Evolutionary conservation across 1,140 invertebrate genomes (phyloP).

Genomic region (Pteromalus puparum): DNA sequence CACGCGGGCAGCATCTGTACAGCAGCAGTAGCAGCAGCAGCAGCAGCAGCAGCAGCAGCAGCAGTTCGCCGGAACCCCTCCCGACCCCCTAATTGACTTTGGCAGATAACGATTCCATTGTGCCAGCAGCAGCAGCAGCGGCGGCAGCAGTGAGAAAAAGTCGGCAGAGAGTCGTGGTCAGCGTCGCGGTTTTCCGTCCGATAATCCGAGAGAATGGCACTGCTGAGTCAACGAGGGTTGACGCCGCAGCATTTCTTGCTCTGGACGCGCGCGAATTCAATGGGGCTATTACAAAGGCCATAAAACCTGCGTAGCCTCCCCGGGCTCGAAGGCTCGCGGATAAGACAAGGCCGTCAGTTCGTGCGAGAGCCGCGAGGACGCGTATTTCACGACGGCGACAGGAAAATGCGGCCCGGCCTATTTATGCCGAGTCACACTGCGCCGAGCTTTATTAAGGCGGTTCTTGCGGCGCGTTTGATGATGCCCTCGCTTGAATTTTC

Average conservation of each 20-base stretch:
- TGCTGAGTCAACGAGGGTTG: constrained; percentile 65
- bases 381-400: constrained; percentile 40
- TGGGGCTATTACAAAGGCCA: constrained; percentile 61
- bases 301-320: constrained; percentile 57
- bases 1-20: neutral
- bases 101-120: constrained; percentile 66
- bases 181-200: constrained; percentile 58
- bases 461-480: constrained; percentile 17
- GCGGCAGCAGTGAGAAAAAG: neutral
- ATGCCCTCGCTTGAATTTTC: constrained; percentile 6
- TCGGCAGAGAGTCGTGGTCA: constrained; percentile 20
- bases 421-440: constrained; percentile 26
- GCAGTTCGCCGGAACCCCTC: neutral
- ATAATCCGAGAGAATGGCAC: constrained; percentile 62
- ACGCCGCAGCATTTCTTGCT: constrained; percentile 21
- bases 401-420: constrained; percentile 23
- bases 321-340: constrained; percentile 28
- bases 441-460: neutral
- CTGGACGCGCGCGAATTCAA: constrained; percentile 53
- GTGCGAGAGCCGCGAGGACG: neutral
- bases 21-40: neutral
- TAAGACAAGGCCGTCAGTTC: constrained; percentile 3
- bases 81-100: constrained; percentile 50
- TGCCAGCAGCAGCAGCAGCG: constrained; percentile 32
- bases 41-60: neutral